A percentile compares a stretch with the other conserved stretches of the same genome.
Conservation (phyloP, 2,888 invertebrate species). For the Micoletzkya japonica region DNA sequence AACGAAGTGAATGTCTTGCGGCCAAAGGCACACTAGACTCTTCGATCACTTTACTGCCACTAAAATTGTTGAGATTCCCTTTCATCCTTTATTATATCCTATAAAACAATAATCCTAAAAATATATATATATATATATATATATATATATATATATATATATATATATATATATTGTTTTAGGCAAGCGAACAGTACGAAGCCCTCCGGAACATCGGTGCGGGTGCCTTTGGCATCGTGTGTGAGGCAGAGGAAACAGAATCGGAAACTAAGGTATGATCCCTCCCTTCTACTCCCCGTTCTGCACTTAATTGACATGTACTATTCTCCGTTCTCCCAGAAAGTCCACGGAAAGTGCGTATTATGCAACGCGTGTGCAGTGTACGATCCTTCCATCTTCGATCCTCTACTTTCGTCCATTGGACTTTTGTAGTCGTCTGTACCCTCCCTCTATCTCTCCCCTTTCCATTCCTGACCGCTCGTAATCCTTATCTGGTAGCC, state of each 20-base stretch:
- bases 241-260: slow-evolving; percentile 52
- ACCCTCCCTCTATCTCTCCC: no score
- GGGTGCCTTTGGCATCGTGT: slow-evolving; percentile 61
- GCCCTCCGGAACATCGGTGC: slow-evolving; percentile 56
- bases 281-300: background rate
- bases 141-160: no score
- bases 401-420: background rate
- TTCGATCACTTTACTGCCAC: no score
- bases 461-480: no score
- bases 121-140: no score
- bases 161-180: no score
- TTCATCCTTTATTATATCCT: no score
- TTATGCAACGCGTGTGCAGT: background rate
- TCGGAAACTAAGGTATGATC: slow-evolving; percentile 37
- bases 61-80: no score
- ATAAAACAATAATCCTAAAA: no score
- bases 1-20: no score
- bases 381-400: no score
- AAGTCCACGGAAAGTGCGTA: background rate
- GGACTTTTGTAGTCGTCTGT: background rate
- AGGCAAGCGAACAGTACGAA: slow-evolving; percentile 46
- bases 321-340: background rate
- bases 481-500: background rate
- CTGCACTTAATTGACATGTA: background rate
- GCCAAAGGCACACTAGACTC: no score